Percentiles rank a stretch among this genome's conserved stretches.
Conservation (phyloP, 2,888 invertebrate species). For the Pherbina coryleti region DNA sequence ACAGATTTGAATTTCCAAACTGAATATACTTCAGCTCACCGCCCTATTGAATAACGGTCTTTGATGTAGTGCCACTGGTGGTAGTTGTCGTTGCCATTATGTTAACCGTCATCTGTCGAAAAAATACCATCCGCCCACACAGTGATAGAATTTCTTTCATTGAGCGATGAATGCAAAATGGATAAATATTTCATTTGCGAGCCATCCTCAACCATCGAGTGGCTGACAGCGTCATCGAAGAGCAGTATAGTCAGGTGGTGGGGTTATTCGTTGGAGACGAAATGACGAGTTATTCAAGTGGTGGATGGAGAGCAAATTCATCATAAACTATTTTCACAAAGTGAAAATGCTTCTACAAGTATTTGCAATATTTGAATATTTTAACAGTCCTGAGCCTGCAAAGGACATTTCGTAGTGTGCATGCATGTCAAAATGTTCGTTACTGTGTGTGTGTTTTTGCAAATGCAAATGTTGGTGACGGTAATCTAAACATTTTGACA, state of each 20-base stretch:
- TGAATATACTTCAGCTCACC: conserved; percentile 11
- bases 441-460: background rate
- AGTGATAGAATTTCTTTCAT: conserved; percentile 29
- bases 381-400: conserved; percentile 11
- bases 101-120: background rate
- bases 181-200: conserved; percentile 45
- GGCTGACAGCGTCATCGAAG: conserved; percentile 31
- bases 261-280: background rate
- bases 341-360: conserved; percentile 26
- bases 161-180: conserved; percentile 42
- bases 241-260: background rate
- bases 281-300: background rate
- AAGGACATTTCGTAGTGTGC: conserved; percentile 24
- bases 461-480: conserved; percentile 47
- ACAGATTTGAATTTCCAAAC: conserved; percentile 48
- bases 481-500: conserved; percentile 48
- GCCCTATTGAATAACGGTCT: background rate
- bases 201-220: background rate
- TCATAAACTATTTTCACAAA: conserved; percentile 35
- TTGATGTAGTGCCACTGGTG: background rate
- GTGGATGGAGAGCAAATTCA: conserved; percentile 27
- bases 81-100: conserved; percentile 1
- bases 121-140: background rate
- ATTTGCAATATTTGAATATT: conserved; percentile 31
- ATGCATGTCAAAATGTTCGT: background rate